Evolutionary conservation across 2,797 vertebrate species (phyloP).

Genomic region (Streptopelia turtur): DNA sequence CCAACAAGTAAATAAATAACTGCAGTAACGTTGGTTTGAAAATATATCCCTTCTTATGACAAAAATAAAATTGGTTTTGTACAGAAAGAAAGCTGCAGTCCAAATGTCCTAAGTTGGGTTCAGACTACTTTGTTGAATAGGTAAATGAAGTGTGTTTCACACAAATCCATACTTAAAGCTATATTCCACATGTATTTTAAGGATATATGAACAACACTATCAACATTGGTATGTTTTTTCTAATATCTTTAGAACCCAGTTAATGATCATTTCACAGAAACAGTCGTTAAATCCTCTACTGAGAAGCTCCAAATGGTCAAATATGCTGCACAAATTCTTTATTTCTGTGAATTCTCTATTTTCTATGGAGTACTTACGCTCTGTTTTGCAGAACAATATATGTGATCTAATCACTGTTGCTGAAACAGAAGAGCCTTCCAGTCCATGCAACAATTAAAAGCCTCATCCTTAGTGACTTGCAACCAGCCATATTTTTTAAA

Average conservation of each 20-base stretch:
- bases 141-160: not conserved
- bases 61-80: not conserved
- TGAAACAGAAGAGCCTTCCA: not conserved
- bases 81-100: not conserved
- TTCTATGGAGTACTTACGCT: not conserved
- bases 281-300: not conserved
- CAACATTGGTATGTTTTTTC: not conserved
- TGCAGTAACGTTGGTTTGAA: not conserved
- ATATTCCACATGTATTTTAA: not conserved
- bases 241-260: not conserved
- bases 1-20: not conserved
- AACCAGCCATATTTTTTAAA: not conserved
- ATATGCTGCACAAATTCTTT: not conserved
- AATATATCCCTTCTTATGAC: not conserved
- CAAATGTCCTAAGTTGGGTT: not conserved
- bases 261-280: not conserved
- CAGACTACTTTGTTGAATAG: not conserved
- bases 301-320: not conserved
- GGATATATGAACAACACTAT: not conserved
- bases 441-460: not conserved
- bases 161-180: not conserved
- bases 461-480: not conserved
- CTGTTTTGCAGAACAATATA: not conserved
- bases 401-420: not conserved
- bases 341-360: not conserved